Base-by-base conservation (phyloP, 2,797 vertebrate genomes). In the Enteromius anoplus region DNA sequence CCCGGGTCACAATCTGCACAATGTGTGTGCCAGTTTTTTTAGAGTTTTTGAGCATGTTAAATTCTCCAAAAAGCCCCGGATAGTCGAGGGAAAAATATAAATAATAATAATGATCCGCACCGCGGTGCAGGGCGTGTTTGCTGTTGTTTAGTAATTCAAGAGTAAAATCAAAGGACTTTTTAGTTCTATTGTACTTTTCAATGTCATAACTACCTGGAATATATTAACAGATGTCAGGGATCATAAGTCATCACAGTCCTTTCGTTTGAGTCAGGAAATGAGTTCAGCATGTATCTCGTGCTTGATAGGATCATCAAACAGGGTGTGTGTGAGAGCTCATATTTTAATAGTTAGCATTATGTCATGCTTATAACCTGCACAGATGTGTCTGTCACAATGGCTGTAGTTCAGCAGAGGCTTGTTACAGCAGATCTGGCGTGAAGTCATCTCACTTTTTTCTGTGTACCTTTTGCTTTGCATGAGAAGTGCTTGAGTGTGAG, bases 341-440 rank as follows among this genome's bases (percentile, higher is more conserved):
- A 29, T 71, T 86, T 80, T 75, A 84, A 82, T 73, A 77, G 51
- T 70, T 73, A 32, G 5, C 34, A 81, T 86, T 84, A 84, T 85
- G 78, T 88, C 77, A 84, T 85, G 34, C 45, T 69, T 76, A 68
- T 80, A 86, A 85, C 80, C 77, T 86, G 84, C 82, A 87, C 70
- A 37, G 80, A 77, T 78, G 80, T 84, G 62, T 62, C 51, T 83
- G 71, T 76, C 85, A 81, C 69, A 85, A 78, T n/a, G 47, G 75
- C 70, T 80, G 17, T 26, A 85, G 47, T 69, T 81, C 47, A 64
- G 9, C 23, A 70, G 68, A 75, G 83, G 21, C 78, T 78, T 80
- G 75, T 87, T 81, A 70, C 83, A 87, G 81, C 47, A 75, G 32
- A 75, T 58, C 68, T 84, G 72, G 40, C 55, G 32, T 87, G 81